Conservation (phyloP, 2,113 vertebrate genomes). For the Cercocebus atys region DNA sequence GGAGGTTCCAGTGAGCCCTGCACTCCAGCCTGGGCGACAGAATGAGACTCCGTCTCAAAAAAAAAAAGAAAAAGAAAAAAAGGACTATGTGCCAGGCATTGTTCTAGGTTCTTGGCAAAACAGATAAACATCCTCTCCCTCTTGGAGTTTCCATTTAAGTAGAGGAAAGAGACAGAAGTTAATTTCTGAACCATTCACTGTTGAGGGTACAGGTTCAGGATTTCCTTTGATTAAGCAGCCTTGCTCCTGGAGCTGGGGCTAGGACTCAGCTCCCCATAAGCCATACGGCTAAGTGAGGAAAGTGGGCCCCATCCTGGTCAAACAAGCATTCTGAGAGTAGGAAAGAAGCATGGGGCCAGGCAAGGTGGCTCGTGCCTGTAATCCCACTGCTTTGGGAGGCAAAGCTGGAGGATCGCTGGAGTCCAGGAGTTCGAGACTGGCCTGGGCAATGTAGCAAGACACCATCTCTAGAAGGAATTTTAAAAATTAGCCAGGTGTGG, state of each 20-base stretch:
- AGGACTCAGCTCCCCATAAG: background rate
- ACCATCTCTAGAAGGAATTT: too few species aligned
- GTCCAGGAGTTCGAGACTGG: too few species aligned
- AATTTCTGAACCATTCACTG: background rate
- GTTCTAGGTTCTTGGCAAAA: background rate
- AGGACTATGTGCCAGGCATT: background rate
- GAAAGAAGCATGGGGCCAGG: background rate
- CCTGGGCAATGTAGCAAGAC: too few species aligned
- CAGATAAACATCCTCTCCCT: background rate
- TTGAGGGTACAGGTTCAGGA: background rate
- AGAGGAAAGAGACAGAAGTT: background rate
- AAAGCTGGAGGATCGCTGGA: too few species aligned
- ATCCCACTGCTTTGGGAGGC: too few species aligned
- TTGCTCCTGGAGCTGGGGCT: background rate
- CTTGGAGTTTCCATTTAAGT: background rate
- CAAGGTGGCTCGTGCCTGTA: too few species aligned
- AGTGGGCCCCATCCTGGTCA: background rate
- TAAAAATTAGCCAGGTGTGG: too few species aligned
- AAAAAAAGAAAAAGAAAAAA: too few species aligned
- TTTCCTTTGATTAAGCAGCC: background rate
- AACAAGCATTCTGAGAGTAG: background rate
- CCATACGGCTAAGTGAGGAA: background rate
- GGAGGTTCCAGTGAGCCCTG: too few species aligned
- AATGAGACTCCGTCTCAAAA: too few species aligned
- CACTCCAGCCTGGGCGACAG: too few species aligned